These are phyloP conservation scores for Drosophila virilis DNA, from an alignment of 1,140 invertebrate genomes.

Conservation along the genomic window DNA sequence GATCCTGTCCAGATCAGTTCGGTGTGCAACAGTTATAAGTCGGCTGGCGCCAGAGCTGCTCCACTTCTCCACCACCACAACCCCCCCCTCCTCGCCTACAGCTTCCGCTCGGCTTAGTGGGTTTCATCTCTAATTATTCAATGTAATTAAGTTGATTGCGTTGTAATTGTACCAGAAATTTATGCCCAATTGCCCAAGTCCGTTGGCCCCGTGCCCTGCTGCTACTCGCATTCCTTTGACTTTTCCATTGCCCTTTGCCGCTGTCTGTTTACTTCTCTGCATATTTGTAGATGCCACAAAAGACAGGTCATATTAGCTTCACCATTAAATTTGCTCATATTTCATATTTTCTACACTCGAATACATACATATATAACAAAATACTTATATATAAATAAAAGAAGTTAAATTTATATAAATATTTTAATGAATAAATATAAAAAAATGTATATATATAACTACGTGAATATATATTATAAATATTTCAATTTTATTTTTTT, in stretches of 20 bases:
- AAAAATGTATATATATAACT: too few relatives aligned
- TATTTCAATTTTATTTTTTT: too few relatives aligned
- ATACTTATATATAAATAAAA: too few relatives aligned
- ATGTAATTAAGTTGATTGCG: slow-evolving; percentile 77
- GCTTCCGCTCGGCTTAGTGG: not conserved
- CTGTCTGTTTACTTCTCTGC: slow-evolving; percentile 4
- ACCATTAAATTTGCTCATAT: not conserved
- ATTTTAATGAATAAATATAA: too few relatives aligned
- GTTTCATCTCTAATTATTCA: slow-evolving; percentile 67
- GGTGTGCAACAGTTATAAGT: not conserved
- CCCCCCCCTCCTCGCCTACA: not conserved
- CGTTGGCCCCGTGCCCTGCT: slow-evolving; percentile 18
- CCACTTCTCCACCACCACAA: too few relatives aligned
- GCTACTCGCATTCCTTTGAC: slow-evolving; percentile 11
- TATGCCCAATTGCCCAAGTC: slow-evolving; percentile 62
- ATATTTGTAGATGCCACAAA: slow-evolving; percentile 12
- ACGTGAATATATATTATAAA: too few relatives aligned
- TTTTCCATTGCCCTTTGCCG: slow-evolving; percentile 13
- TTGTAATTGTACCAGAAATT: slow-evolving; percentile 66
- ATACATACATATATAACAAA: not conserved
- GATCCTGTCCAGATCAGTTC: slow-evolving; percentile 10
- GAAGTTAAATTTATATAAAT: too few relatives aligned
- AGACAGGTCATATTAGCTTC: not conserved
- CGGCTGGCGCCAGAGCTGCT: not conserved
- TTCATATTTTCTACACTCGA: not conserved